Conservation (phyloP, 2,113 vertebrate species). For the Zapornia atra region DNA sequence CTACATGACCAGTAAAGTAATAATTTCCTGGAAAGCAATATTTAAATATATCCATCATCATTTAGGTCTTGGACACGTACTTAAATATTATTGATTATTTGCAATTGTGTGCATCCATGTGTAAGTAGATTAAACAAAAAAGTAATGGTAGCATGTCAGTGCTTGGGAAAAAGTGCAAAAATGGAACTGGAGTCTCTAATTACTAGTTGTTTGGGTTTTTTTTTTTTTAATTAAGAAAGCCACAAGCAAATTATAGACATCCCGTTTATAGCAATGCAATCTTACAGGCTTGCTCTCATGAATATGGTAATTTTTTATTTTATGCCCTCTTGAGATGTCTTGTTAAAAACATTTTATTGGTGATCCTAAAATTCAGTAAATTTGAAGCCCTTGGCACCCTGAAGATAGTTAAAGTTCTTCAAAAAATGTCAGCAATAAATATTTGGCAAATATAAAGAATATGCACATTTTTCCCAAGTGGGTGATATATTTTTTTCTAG, state of each 20-base stretch:
- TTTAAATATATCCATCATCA: constrained; percentile 84
- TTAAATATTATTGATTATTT: constrained; percentile 87
- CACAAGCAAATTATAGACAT: constrained; percentile 83
- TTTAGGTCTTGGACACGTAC: constrained; percentile 80
- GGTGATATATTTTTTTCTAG: constrained; percentile 70
- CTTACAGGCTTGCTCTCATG: constrained; percentile 82
- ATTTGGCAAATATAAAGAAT: constrained; percentile 83
- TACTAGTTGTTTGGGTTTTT: constrained; percentile 50
- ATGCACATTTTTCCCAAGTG: constrained; percentile 83
- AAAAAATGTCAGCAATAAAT: constrained; percentile 80
- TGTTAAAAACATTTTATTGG: constrained; percentile 87
- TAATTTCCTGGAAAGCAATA: constrained; percentile 77
- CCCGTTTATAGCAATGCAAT: constrained; percentile 83
- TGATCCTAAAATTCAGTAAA: constrained; percentile 84
- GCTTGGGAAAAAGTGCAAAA: constrained; percentile 73
- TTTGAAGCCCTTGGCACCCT: constrained; percentile 80
- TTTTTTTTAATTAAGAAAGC: constrained; percentile 82
- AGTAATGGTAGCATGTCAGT: constrained; percentile 69
- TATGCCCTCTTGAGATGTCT: constrained; percentile 85
- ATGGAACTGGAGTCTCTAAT: constrained; percentile 78
- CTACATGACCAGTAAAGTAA: constrained; percentile 72
- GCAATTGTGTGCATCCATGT: constrained; percentile 83
- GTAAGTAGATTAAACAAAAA: constrained; percentile 78
- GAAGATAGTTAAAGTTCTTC: constrained; percentile 82
- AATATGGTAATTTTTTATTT: constrained; percentile 89